phyloP scores from a whole-genome alignment of 2,797 vertebrate genomes.

The Adrianichthys oophorus region DNA sequence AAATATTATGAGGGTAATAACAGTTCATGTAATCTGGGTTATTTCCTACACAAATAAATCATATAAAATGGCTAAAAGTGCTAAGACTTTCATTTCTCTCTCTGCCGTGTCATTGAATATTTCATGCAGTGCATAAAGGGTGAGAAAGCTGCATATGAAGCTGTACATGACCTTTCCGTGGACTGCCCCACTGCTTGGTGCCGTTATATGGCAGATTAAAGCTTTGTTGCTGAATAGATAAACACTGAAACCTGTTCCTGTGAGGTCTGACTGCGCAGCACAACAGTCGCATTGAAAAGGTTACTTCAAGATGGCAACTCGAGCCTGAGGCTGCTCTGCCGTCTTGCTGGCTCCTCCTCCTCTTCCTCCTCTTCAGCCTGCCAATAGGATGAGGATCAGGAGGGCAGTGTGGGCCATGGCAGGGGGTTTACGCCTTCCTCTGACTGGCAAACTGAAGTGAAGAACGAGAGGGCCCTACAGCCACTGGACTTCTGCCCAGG shows the following conservation, averaged over 20 bases:
- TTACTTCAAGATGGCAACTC: slow-evolving; percentile 59
- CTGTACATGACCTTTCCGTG: slow-evolving; percentile 59
- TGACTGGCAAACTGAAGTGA: slow-evolving; percentile 27
- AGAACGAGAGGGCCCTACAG: slow-evolving; percentile 15
- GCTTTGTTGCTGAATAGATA: slow-evolving; percentile 66
- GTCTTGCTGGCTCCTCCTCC: slow-evolving; percentile 17
- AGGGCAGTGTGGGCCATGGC: slow-evolving; percentile 8
- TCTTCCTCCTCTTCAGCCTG: slow-evolving; percentile 11
- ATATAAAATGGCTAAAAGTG: slow-evolving; percentile 46
- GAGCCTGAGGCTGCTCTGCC: slow-evolving; percentile 39
- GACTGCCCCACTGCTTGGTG: slow-evolving; percentile 41
- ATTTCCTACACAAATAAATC: slow-evolving; percentile 59
- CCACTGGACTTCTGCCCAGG: slow-evolving; percentile 29
- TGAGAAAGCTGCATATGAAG: slow-evolving; percentile 50
- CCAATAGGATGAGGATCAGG: slow-evolving; percentile 30
- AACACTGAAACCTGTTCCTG: slow-evolving; percentile 59
- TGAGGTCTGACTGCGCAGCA: slow-evolving; percentile 50
- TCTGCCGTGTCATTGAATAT: slow-evolving; percentile 48
- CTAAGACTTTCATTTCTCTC: slow-evolving; percentile 58
- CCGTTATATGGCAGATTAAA: slow-evolving; percentile 60
- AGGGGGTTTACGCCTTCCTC: slow-evolving; percentile 23
- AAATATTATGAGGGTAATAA: slow-evolving; percentile 67
- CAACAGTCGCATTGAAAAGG: slow-evolving; percentile 64
- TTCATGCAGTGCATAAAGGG: slow-evolving; percentile 22
- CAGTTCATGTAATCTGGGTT: slow-evolving; percentile 54